Conservation (phyloP, 2,113 vertebrate species). For the Odocoileus virginianus region DNA sequence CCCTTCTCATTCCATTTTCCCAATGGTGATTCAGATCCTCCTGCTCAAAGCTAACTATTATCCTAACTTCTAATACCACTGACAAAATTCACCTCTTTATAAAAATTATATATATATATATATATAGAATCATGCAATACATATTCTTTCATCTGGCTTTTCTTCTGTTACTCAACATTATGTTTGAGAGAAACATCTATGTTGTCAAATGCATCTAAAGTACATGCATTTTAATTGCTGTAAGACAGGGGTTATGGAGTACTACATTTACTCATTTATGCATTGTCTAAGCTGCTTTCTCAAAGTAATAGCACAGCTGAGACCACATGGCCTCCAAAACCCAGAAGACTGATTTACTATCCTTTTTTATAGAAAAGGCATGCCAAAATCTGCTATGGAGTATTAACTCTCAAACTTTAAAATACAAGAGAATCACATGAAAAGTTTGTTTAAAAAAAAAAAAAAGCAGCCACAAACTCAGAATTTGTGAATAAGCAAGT, state of each 20-base stretch:
- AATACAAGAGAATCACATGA: neutral
- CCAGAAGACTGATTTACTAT: neutral
- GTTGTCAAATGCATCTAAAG: neutral
- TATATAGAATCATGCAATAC: neutral
- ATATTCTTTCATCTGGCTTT: neutral
- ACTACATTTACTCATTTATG: neutral
- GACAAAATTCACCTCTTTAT: neutral
- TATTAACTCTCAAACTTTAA: neutral
- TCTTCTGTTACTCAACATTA: neutral
- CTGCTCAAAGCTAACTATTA: neutral
- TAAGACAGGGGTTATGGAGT: neutral
- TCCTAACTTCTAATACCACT: neutral
- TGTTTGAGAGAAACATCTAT: neutral
- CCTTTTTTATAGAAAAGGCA: neutral
- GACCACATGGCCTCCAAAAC: neutral
- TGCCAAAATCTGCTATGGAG: neutral
- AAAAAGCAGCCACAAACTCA: neutral
- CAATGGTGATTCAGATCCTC: neutral
- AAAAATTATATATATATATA: neutral
- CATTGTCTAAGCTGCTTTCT: neutral
- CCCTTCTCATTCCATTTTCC: neutral
- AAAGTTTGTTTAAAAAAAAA: neutral
- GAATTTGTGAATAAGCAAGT: neutral
- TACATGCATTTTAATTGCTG: neutral
- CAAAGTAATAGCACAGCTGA: neutral